Percentiles rank a stretch among this genome's conserved stretches.
Evolutionary conservation across 1,140 invertebrate species (phyloP).

Genomic region (Pentalonia nigronervosa): DNA sequence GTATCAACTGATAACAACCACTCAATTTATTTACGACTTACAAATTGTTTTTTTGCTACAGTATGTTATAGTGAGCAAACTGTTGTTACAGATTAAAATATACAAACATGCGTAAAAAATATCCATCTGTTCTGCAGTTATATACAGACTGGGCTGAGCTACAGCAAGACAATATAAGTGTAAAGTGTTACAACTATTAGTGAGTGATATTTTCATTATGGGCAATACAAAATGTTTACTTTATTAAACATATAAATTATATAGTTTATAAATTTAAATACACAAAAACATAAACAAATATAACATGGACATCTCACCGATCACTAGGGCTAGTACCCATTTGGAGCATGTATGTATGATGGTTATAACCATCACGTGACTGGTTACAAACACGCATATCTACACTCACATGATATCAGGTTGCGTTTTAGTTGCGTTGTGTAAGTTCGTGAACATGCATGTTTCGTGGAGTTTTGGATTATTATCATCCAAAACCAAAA

Average conservation of each 20-base stretch:
- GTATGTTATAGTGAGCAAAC: neutral
- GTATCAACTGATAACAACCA: neutral
- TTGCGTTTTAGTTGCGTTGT: neutral
- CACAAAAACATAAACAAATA: neutral
- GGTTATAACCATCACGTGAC: neutral
- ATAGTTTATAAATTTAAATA: neutral
- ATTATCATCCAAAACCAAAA: neutral
- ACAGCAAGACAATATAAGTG: neutral
- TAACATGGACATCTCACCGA: neutral
- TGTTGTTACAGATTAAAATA: neutral
- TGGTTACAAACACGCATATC: neutral
- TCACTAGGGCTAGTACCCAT: neutral
- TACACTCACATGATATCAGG: neutral
- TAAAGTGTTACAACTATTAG: neutral
- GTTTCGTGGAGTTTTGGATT: neutral
- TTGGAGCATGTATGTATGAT: neutral
- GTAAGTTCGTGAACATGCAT: neutral
- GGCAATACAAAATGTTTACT: neutral
- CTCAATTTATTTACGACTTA: neutral
- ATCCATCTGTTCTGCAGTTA: neutral
- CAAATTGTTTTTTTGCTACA: too few species aligned
- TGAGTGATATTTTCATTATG: neutral
- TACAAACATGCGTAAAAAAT: neutral
- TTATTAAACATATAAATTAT: neutral
- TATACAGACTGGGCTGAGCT: neutral